Evolutionary conservation across 2,888 invertebrate genomes (phyloP).

Genomic region (Parochlus steinenii): DNA sequence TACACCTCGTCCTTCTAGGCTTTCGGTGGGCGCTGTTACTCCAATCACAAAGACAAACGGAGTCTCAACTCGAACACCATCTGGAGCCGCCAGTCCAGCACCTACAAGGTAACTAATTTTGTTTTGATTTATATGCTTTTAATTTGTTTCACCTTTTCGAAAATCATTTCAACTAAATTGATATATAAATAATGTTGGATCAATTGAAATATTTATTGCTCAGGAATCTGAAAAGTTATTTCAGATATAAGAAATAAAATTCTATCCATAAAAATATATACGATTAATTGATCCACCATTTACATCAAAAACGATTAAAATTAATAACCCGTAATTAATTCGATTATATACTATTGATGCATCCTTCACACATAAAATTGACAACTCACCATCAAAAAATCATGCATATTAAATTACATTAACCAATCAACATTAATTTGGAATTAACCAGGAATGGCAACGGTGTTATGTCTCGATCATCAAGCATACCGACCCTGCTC

Average conservation of each 20-base stretch:
- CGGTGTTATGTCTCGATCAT: conserved; percentile 72
- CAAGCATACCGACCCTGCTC: conserved; percentile 79
- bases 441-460: conserved; percentile 41
- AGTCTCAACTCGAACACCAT: conserved; percentile 52
- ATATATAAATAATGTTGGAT: too few relatives aligned
- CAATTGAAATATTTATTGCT: background rate
- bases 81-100: conserved; percentile 59
- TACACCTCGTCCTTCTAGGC: conserved; percentile 35
- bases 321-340: too few relatives aligned
- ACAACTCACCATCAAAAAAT: too few relatives aligned
- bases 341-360: too few relatives aligned
- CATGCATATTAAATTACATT: too few relatives aligned
- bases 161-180: conserved; percentile 24
- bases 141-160: conserved; percentile 16
- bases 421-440: too few relatives aligned
- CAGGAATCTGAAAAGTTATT: background rate
- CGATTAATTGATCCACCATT: conserved; percentile 13
- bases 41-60: conserved; percentile 37
- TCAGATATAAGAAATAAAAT: too few relatives aligned
- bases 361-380: too few relatives aligned
- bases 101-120: conserved; percentile 47
- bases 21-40: conserved; percentile 42
- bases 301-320: conserved; percentile 13
- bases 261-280: conserved; percentile 7
- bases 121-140: too few relatives aligned